These are phyloP conservation scores for Schizotus pectinicornis DNA, from an alignment of 2,888 invertebrate genomes.

Conservation along the genomic window DNA sequence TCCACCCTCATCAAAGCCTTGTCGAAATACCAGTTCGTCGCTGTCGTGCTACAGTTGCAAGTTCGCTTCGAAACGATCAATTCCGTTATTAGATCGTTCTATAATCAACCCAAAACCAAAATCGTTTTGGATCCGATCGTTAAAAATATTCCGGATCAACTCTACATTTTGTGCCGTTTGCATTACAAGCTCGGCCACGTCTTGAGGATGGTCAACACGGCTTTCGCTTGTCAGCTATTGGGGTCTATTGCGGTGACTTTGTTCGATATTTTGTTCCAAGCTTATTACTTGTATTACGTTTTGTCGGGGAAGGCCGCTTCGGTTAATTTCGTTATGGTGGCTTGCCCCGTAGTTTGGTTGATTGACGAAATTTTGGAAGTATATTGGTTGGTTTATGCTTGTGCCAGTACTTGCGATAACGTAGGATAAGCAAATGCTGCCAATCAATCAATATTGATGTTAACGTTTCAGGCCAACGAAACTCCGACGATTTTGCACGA, in stretches of 20 bases:
- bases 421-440: constrained; percentile 34
- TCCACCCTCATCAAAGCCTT: constrained; percentile 43
- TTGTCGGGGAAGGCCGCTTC: constrained; percentile 29
- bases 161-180: constrained; percentile 42
- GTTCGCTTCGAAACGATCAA: constrained; percentile 42
- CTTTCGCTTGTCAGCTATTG: constrained; percentile 44
- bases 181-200: constrained; percentile 45
- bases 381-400: constrained; percentile 41
- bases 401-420: constrained; percentile 39
- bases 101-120: constrained; percentile 8
- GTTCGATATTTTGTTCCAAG: constrained; percentile 43
- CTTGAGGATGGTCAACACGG: constrained; percentile 38
- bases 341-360: constrained; percentile 40
- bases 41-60: constrained; percentile 38
- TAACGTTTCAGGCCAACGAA: constrained; percentile 53
- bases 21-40: constrained; percentile 43
- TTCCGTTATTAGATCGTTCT: constrained; percentile 29
- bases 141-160: constrained; percentile 30
- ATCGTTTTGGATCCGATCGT: constrained; percentile 4
- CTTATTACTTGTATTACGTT: constrained; percentile 44
- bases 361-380: constrained; percentile 44
- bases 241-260: constrained; percentile 40
- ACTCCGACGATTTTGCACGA: constrained; percentile 57
- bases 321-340: constrained; percentile 28
- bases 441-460: neutral